Base-by-base conservation (phyloP, 2,797 vertebrate genomes). In the Myripristis murdjan region DNA sequence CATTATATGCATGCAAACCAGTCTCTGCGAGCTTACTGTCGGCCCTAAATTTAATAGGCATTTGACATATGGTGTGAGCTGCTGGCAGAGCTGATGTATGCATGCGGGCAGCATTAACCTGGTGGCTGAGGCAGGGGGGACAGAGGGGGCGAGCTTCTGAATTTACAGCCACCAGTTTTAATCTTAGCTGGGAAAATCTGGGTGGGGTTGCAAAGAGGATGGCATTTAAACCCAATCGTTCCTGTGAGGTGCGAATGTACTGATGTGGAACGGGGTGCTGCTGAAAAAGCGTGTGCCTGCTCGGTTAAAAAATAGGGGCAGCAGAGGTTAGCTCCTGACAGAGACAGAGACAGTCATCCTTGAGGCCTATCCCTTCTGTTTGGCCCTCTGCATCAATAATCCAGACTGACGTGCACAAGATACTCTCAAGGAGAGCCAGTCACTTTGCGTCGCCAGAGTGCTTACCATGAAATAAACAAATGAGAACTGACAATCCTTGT, bases 401-500 rank as follows among this genome's bases (percentile, higher is more conserved):
- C 79, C 68, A 81, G 83, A 84, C 79, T 84, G 89, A 93, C 86
- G 54, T 84, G 77, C 81, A 91, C 87, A 90, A 94, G 90, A 93
- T 84, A 87, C 86, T 91, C 84, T 88, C 80, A 92, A 92, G 90
- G 84, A 91, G 90, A 92, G 61, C 61, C 80, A 83, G 87, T 92
- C 87, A 77, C 76, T 85, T 86, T 78, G 78, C 22, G 58, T 89
- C 60, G 47, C 77, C 70, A 53, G 77, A 77, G 78, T 83, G 77
- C 88, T 70, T 39, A 74, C 83, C 28, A 39, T 82, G 87, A 88
- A 91, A 89, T 75, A 88, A 91, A 90, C 83, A 91, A 92, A 92
- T 79, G 89, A 88, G 86, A 94, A 88, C 61, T 90, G 92, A 93
- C 90, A 93, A 83, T 87, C 79, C 89, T 72, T 76, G 79, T 85